Conservation (phyloP, 2,113 vertebrate species). For the Corythornis cristatus region DNA sequence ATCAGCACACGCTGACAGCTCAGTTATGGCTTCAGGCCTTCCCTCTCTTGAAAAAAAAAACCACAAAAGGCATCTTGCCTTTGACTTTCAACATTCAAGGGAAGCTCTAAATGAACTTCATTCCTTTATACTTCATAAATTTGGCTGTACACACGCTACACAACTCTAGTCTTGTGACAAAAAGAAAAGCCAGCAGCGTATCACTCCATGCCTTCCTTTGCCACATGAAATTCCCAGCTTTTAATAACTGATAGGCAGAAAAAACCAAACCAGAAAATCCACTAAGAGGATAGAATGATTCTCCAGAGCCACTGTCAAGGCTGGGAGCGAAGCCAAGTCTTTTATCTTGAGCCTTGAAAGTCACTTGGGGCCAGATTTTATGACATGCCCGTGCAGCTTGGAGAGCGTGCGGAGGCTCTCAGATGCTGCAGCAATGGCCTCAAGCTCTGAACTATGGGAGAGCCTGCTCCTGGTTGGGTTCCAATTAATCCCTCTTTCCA, state of each 20-base stretch:
- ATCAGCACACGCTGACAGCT: not conserved
- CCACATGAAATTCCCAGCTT: not conserved
- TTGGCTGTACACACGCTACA: not conserved
- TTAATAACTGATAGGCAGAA: not conserved
- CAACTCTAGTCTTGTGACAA: not conserved
- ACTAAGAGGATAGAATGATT: not conserved
- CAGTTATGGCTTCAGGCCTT: not conserved
- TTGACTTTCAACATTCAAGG: not conserved
- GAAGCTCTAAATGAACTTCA: not conserved
- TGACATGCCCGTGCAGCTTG: not conserved
- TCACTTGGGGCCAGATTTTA: not conserved
- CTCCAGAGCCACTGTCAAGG: not conserved
- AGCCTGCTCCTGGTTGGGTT: not conserved
- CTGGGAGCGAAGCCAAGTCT: not conserved
- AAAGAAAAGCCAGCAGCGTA: not conserved
- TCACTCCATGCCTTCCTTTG: not conserved
- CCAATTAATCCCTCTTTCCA: conserved; percentile 29
- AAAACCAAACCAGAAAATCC: not conserved
- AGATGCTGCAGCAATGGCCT: not conserved
- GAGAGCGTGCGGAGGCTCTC: rapidly evolving
- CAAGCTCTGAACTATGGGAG: not conserved
- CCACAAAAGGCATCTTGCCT: not conserved
- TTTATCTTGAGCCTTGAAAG: not conserved
- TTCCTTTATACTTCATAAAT: not conserved
- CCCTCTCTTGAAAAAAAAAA: not conserved